Conservation (phyloP, 1,140 invertebrate species). For the Lysiphlebus fabarum region DNA sequence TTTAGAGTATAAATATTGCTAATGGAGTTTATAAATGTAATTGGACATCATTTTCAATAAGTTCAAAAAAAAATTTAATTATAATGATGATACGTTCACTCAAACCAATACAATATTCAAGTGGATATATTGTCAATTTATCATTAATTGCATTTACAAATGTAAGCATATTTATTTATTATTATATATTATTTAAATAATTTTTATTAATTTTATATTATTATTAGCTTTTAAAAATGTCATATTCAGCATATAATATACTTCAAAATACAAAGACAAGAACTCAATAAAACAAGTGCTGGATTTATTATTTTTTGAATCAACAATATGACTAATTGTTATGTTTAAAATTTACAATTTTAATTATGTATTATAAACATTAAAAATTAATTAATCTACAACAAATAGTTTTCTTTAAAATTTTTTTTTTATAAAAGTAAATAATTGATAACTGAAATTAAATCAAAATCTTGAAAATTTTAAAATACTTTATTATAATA, state of each 20-base stretch:
- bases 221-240: not conserved
- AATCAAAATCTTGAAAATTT: no score
- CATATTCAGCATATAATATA: slow-evolving; percentile 2
- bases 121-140: slow-evolving; percentile 3
- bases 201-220: not conserved
- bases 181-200: not conserved
- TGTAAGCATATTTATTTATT: not conserved
- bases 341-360: no score
- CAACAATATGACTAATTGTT: not conserved
- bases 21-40: not conserved
- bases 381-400: no score
- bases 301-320: not conserved
- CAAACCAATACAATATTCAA: not conserved
- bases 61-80: not conserved
- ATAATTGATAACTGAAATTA: no score
- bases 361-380: no score
- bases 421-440: no score
- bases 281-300: not conserved
- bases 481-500: no score
- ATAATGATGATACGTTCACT: not conserved
- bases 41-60: not conserved
- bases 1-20: not conserved
- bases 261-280: not conserved
- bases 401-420: no score
- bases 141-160: slow-evolving; percentile 1